Evolutionary conservation across 1,140 invertebrate genomes (phyloP), one percentile per base, ranked within the genome.

Genomic region (Lethocerus indicus): DNA sequence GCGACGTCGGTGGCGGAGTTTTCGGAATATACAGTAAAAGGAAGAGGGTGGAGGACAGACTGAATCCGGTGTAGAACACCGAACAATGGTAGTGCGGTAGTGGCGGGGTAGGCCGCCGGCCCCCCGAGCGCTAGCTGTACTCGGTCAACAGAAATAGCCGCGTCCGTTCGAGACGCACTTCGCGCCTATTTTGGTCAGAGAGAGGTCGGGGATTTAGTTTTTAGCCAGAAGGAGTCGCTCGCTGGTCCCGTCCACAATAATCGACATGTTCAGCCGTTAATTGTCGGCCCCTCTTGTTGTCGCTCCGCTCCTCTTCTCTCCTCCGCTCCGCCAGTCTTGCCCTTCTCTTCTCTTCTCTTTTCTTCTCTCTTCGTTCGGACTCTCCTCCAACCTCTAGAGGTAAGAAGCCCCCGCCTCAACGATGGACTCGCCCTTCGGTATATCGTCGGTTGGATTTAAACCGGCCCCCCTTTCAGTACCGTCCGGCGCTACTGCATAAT

Each of bases 181-280:
- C 51, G 51, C 51, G 51, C 51, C 51, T 52, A 52, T 52, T 52
- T 52, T 52, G 51, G 51, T 52, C 51, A 52, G 51, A 32, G 26
- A 43, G 25, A 29, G 24, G 48, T 14, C 32, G 37, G 27, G 16
- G 42, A 44, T 44, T 44, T 44, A 44, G 42, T 44, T 27, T 44
- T 44, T n/a, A 9, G 41, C 18, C 16, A 16, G n/a, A 23, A 18
- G 41, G 18, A 43, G 24, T n/a, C 16, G 16, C 41, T n/a, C 6
- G 41, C 24, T 25, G 18, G n/a, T 20, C 41, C 24, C 16, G 18
- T 24, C 14, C 24, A 20, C 24, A 20, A 23, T 24, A 24, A 9
- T n/a, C 16, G 16, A n/a, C 36, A 18, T 39, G 16, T 20, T 39
- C 16, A 4, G 16, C 36, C 21, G 9, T 35, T n/a, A 9, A n/a